Base-by-base conservation (phyloP, 2,888 invertebrate genomes). In the Platycnemis pennipes region DNA sequence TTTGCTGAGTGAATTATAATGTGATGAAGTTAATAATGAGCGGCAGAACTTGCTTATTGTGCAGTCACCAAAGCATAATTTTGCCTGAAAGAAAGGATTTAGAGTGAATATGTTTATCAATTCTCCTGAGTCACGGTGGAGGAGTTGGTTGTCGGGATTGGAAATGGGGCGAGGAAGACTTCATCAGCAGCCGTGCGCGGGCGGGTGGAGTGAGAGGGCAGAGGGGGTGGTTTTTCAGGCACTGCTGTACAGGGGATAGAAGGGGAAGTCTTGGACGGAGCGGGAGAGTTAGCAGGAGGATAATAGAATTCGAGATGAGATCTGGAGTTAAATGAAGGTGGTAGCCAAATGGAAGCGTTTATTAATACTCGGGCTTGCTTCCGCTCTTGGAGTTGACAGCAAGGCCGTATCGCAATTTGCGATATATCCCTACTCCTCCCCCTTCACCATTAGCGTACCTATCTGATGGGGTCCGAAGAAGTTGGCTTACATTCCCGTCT, bases 271-370 rank as follows among this genome's bases (percentile, higher is more conserved):
- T 0, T 44, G 86, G 86, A 86, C 42, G 86, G 63, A 86, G 22
- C 22, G 19, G 44, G 86, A 86, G 37, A 86, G 44, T 19, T 44
- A 86, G 4, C 42, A 46, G 46, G 46, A 46, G n/a, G 87, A 46
- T 87, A 87, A 87, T 87, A 87, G 87, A 87, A 87, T 46, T 45
- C 46, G 87, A 87, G 77, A 77, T 77, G 77, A 77, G 87, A 87
- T 87, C 45, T 87, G 87, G 37, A 87, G 87, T 87, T 87, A 87
- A 87, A 46, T 87, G 87, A 46, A 46, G 87, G 44, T 87, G 87
- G 87, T 46, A 31, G 87, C 46, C 87, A 46, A 87, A 87, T 87
- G 87, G 46, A 87, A 45, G 87, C 46, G 87, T 87, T 44, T 87
- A 87, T 45, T 87, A 87, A 87, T 87, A 87, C 44, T 44, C 87